phyloP scores from a whole-genome alignment of 2,888 invertebrate genomes.

The Pachliopta kotzebuea region DNA sequence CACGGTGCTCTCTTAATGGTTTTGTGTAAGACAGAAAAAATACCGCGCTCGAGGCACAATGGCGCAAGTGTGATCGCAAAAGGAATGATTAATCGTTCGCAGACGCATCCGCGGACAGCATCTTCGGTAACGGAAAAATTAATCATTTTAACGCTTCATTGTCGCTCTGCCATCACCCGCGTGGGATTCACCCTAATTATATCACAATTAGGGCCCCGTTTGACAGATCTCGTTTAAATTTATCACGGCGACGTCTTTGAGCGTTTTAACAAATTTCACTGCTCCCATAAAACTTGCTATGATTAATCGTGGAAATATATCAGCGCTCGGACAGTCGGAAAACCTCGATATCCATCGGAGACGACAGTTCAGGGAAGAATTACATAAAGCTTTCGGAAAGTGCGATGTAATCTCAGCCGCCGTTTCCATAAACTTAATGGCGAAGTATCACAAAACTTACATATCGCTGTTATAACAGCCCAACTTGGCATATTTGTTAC shows the following conservation, averaged over 20 bases:
- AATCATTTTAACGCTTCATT: slow-evolving; percentile 79
- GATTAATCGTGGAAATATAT: slow-evolving; percentile 55
- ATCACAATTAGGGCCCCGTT: slow-evolving; percentile 72
- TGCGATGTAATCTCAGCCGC: slow-evolving; percentile 76
- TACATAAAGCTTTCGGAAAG: slow-evolving; percentile 77
- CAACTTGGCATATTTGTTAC: slow-evolving; percentile 80
- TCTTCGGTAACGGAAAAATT: slow-evolving; percentile 66
- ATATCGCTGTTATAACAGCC: slow-evolving; percentile 80
- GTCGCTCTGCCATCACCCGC: slow-evolving; percentile 67
- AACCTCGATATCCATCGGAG: slow-evolving; percentile 49
- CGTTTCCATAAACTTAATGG: slow-evolving; percentile 79
- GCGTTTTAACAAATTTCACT: slow-evolving; percentile 47
- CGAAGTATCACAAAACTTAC: slow-evolving; percentile 79
- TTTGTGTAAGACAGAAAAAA: slow-evolving; percentile 75
- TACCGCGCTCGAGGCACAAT: slow-evolving; percentile 71
- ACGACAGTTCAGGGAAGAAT: slow-evolving; percentile 62
- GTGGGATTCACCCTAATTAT: slow-evolving; percentile 73
- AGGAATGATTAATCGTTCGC: slow-evolving; percentile 77
- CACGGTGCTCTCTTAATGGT: slow-evolving; percentile 74
- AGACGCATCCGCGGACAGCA: slow-evolving; percentile 58
- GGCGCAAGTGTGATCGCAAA: slow-evolving; percentile 57
- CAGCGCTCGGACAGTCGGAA: slow-evolving; percentile 30
- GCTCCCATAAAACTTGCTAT: slow-evolving; percentile 59
- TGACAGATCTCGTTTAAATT: slow-evolving; percentile 70
- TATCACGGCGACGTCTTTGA: slow-evolving; percentile 52